Percentiles rank a stretch among this genome's conserved stretches.
Conservation (phyloP, 2,797 vertebrate genomes). For the Enteromius viviparus region DNA sequence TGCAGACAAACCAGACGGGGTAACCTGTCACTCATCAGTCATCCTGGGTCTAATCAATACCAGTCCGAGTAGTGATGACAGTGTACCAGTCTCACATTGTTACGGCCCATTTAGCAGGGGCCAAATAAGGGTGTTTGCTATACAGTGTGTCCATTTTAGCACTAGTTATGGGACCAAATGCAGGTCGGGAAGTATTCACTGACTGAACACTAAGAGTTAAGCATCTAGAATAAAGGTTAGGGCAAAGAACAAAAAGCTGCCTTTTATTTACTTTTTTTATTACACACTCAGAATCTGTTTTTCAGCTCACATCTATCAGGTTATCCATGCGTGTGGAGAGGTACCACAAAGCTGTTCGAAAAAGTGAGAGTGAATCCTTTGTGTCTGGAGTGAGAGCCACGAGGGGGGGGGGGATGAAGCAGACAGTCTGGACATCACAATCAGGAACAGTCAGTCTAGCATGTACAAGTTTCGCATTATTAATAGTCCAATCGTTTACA, state of each 20-base stretch:
- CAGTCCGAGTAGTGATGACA: conserved; percentile 30
- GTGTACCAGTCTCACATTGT: conserved; percentile 44
- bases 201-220: background rate
- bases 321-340: conserved; percentile 35
- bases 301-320: conserved; percentile 20
- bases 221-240: background rate
- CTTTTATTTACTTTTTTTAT: conserved; percentile 2
- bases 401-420: conserved; percentile 35
- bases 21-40: conserved; percentile 34
- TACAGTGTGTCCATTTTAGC: background rate
- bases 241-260: background rate
- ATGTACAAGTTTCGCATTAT: background rate
- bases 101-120: conserved; percentile 34
- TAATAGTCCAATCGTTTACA: background rate
- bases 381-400: conserved; percentile 51
- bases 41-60: conserved; percentile 54
- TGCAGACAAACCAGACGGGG: conserved; percentile 33
- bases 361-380: conserved; percentile 50
- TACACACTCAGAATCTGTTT: conserved; percentile 16
- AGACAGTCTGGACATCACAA: conserved; percentile 39
- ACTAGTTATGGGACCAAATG: background rate
- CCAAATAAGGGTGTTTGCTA: conserved; percentile 17
- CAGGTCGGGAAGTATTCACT: background rate
- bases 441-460: background rate
- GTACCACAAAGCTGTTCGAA: conserved; percentile 32